phyloP scores from a whole-genome alignment of 2,113 vertebrate species.

The Morone saxatilis region DNA sequence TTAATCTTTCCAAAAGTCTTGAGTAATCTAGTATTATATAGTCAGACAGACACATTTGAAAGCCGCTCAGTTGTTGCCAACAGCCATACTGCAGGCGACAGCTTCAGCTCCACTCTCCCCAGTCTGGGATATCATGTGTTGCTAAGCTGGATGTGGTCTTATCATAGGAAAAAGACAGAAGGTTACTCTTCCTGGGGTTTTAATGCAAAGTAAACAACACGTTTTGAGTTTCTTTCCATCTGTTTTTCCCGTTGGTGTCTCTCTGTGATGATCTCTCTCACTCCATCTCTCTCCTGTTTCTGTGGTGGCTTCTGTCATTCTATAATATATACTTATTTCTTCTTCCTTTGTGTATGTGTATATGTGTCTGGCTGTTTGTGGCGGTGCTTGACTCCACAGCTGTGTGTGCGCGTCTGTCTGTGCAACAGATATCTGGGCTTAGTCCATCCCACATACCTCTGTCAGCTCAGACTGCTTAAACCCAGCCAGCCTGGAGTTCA shows the following conservation, averaged over 20 bases:
- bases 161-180: slow-evolving; percentile 30
- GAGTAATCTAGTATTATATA: slow-evolving; percentile 41
- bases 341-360: slow-evolving; percentile 10
- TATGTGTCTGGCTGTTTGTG: slow-evolving; percentile 36
- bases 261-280: slow-evolving; percentile 1
- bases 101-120: slow-evolving; percentile 11
- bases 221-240: slow-evolving; percentile 58
- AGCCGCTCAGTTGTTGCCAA: slow-evolving; percentile 39
- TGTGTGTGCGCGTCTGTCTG: slow-evolving; percentile 59
- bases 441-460: slow-evolving; percentile 73
- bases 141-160: slow-evolving; percentile 47
- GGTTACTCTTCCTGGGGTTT: slow-evolving; percentile 45
- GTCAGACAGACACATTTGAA: slow-evolving; percentile 43
- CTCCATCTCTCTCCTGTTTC: slow-evolving; percentile 31
- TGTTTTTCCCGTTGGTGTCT: slow-evolving; percentile 42
- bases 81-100: slow-evolving; percentile 43
- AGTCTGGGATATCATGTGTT: slow-evolving; percentile 55
- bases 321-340: slow-evolving; percentile 30
- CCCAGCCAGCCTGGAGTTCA: slow-evolving; percentile 68
- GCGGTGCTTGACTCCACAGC: slow-evolving; percentile 47
- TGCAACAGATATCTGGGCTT: slow-evolving; percentile 73
- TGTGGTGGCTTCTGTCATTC: slow-evolving; percentile 46
- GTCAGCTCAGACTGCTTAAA: slow-evolving; percentile 72
- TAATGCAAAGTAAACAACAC: slow-evolving; percentile 54
- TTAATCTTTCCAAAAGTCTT: slow-evolving; percentile 46